Evolutionary conservation across 1,140 invertebrate species (phyloP), one percentile per base, ranked within the genome.

Genomic region (Chionoecetes opilio): DNA sequence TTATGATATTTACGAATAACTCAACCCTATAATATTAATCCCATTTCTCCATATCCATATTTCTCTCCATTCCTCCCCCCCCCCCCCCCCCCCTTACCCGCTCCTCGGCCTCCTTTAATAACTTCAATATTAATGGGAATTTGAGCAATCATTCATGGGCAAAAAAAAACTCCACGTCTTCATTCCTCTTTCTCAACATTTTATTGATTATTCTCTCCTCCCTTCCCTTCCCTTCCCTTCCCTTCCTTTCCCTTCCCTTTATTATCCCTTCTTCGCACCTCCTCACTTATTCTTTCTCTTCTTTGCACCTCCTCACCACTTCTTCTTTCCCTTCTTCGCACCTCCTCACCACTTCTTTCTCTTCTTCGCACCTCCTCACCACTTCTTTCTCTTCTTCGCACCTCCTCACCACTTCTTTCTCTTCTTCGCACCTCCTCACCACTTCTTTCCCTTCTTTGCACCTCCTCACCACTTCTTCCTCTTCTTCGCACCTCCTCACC

Each of bases 91-190:
- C 5, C 35, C 88, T 38, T 11, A 17, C 3, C 17, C 35, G 17
- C 9, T 11, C 46, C 63, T 32, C 26, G 38, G n/a, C 41, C 88
- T 29, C 38, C 37, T 0, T 53, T 53, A 90, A 90, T 90, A 46
- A 31, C 38, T 46, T 35, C 46, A 92, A 92, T 92, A 92, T 92
- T 92, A 82, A 82, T 82, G 53, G 90, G 82, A 37, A 92, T 82
- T 82, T 82, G 90, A 34, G 35, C 90, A 92, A 92, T 92, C 90
- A 92, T 26, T n/a, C 88, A 32, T 0, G 14, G 26, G 38, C 31
- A 53, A 31, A 31, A 35, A 34, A n/a, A n/a, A n/a, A n/a, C 38
- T 90, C 38, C 41, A 53, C 41, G n/a, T 53, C 88, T 21, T 90
- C 88, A 14, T 53, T 32, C 31, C 32, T 91, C 89, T 14, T n/a